Evolutionary conservation across 1,140 invertebrate genomes (phyloP), one percentile per base, ranked within the genome.

Genomic region (Macrocentrus cingulum): DNA sequence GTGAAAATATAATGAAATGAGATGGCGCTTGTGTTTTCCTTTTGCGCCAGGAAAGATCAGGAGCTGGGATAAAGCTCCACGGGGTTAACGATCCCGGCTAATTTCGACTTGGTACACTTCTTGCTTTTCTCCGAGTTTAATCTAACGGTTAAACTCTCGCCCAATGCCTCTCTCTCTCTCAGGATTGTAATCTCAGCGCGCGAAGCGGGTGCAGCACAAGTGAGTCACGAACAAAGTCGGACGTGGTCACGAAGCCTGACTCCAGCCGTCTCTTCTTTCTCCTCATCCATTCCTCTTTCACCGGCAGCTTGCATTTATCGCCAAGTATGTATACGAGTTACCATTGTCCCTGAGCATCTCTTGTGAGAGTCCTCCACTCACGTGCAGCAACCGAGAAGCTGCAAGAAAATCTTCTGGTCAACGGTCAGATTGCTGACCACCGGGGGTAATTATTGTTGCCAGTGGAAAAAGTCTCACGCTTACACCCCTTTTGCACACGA

Each of bases 381-480:
- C 18, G 15, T 60, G 45, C 60, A 29, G 11, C 13, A 49, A 6
- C 25, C 9, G 15, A 15, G 23, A 49, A 34, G 25, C 2, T 7
- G n/a, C 11, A 22, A 37, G 13, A 36, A 57, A 48, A 13, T 22
- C 6, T 16, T 50, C 39, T 19, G 4, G 13, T 11, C 54, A 56
- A 56, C 54, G 54, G 54, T 50, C 55, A 57, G 13, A 9, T 19
- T n/a, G 18, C 55, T 69, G 70, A 71, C 75, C 70, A 63, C 65
- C 69, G 74, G 73, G 55, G 74, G 71, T 75, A 79, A 79, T 79
- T 75, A 79, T 71, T 70, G 63, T 69, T 64, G 64, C 67, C 57
- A 42, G 32, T 37, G 42, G 46, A 64, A 69, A 76, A 73, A 64
- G 58, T 74, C 73, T 70, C 76, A 77, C 76, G 75, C 68, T 78